These are phyloP conservation scores for Progne subis DNA, from an alignment of 2,113 vertebrate species.

Conservation along the genomic window DNA sequence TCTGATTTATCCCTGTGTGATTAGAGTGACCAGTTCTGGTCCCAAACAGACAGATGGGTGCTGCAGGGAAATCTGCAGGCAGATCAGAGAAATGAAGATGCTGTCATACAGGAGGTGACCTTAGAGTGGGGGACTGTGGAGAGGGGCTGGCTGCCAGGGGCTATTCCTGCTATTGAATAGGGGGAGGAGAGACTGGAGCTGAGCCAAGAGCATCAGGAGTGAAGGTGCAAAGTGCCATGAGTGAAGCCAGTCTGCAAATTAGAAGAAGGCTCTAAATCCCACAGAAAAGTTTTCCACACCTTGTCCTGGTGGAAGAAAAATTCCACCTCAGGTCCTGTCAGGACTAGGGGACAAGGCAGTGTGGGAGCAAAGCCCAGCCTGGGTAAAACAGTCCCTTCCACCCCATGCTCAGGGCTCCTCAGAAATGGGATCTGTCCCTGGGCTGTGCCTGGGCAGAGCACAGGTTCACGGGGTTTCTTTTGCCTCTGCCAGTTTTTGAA, in stretches of 20 bases:
- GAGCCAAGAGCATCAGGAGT: background rate
- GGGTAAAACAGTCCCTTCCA: background rate
- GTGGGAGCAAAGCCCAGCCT: background rate
- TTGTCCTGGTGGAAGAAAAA: background rate
- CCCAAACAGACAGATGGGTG: background rate
- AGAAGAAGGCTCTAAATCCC: background rate
- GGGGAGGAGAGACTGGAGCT: background rate
- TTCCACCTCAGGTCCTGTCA: background rate
- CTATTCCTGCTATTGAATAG: background rate
- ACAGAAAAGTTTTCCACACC: background rate
- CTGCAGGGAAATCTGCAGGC: background rate
- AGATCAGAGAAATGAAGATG: background rate
- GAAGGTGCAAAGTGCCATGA: background rate
- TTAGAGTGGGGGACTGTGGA: background rate
- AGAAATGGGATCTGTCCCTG: fast-evolving
- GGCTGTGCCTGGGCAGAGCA: background rate
- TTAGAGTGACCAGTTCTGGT: background rate
- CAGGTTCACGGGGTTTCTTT: background rate
- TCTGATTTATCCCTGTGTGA: background rate
- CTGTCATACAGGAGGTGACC: background rate
- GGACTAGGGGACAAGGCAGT: background rate
- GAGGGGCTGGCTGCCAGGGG: background rate
- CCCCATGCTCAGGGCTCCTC: fast-evolving
- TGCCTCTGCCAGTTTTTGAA: background rate
- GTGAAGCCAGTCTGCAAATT: background rate